These are phyloP conservation scores for Thalassarche chlororhynchos DNA, from an alignment of 2,113 vertebrate genomes.

Conservation along the genomic window DNA sequence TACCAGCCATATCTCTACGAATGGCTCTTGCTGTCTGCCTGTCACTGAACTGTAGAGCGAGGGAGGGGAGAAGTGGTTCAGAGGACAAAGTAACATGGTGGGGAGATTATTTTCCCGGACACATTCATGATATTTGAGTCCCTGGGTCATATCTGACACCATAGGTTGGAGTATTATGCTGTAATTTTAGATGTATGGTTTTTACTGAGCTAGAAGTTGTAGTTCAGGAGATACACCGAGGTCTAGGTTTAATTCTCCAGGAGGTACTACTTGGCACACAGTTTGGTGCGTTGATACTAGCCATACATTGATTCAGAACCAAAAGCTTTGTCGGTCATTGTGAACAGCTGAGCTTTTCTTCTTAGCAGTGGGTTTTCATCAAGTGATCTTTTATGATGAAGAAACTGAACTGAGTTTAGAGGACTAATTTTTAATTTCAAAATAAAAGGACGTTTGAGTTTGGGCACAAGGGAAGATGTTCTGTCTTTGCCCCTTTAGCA, in stretches of 20 bases:
- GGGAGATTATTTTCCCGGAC: neutral
- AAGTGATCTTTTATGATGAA: neutral
- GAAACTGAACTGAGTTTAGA: neutral
- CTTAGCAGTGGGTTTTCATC: neutral
- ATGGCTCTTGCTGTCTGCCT: neutral
- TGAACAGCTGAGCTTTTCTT: neutral
- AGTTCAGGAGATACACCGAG: neutral
- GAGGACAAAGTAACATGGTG: neutral
- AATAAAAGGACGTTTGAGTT: neutral
- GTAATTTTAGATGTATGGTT: neutral
- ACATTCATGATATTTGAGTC: neutral
- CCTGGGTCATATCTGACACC: neutral
- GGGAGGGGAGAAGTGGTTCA: neutral
- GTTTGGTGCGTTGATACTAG: neutral
- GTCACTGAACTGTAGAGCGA: neutral
- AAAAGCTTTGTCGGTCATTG: neutral
- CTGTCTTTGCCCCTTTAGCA: neutral
- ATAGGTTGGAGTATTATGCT: neutral
- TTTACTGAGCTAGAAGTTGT: neutral
- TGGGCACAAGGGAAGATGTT: neutral
- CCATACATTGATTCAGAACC: neutral
- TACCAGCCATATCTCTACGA: neutral
- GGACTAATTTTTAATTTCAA: neutral
- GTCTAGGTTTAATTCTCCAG: neutral
- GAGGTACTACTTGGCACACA: neutral